phyloP scores from a whole-genome alignment of 2,797 vertebrate species.

The Chiloscyllium punctatum region DNA sequence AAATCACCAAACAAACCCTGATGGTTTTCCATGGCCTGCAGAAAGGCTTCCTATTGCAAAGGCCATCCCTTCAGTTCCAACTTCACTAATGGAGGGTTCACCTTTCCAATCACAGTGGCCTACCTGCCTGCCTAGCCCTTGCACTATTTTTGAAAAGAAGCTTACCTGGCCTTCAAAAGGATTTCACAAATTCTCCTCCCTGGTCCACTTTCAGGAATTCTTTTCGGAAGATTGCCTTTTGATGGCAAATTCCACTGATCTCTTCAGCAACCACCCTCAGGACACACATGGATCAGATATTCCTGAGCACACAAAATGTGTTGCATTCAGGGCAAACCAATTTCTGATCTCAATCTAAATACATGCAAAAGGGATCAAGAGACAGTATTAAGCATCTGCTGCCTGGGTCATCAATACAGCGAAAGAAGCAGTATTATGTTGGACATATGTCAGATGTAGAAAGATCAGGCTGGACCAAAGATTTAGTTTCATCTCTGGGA shows the following conservation, averaged over 20 bases:
- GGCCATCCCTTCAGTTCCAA: no score
- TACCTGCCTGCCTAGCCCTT: no score
- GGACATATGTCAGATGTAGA: not conserved
- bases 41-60: no score
- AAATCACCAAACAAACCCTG: no score
- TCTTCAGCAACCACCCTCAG: not conserved
- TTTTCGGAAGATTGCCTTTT: not conserved
- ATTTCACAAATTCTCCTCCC: not conserved
- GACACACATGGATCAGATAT: not conserved
- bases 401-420: not conserved
- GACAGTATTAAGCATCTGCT: not conserved
- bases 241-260: not conserved
- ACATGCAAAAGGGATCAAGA: not conserved
- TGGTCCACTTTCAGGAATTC: not conserved
- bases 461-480: not conserved
- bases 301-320: not conserved
- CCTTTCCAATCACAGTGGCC: no score
- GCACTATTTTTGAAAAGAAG: not conserved
- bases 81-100: no score
- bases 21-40: no score
- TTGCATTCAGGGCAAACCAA: not conserved
- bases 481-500: not conserved
- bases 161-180: no score
- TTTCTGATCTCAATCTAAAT: not conserved
- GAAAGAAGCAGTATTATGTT: not conserved